Conservation (phyloP, 2,113 vertebrate species). For the Apodemus speciosus region DNA sequence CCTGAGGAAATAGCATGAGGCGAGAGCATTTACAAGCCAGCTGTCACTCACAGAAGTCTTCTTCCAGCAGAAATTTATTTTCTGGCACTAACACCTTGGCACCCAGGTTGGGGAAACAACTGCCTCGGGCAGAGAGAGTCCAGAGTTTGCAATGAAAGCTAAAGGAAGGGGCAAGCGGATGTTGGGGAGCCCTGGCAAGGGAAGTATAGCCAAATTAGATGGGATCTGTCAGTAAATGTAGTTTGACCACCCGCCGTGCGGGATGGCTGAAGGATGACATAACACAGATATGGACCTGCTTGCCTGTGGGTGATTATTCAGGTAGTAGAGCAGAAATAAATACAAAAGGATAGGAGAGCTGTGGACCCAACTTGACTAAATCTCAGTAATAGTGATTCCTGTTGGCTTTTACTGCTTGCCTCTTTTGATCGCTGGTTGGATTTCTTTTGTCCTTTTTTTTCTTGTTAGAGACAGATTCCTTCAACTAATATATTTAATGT, state of each 20-base stretch:
- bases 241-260: neutral
- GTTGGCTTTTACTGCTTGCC: neutral
- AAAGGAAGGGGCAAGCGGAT: neutral
- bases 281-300: neutral
- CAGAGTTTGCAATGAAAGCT: neutral
- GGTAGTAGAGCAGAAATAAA: neutral
- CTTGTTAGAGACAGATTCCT: neutral
- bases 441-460: constrained; percentile 5
- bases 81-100: neutral
- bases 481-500: neutral
- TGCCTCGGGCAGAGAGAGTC: neutral
- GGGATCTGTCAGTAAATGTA: neutral
- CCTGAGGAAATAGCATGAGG: neutral
- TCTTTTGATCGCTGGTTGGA: neutral
- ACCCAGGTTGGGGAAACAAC: neutral
- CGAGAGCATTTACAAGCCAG: neutral
- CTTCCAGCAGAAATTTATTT: constrained; percentile 48
- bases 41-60: neutral
- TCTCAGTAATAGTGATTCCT: neutral
- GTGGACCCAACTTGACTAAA: neutral
- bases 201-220: neutral
- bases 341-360: neutral
- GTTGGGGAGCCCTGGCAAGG: neutral
- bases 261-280: neutral
- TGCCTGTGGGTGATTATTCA: neutral